Evolutionary conservation across 1,140 invertebrate genomes (phyloP).

Genomic region (Lethocerus indicus): DNA sequence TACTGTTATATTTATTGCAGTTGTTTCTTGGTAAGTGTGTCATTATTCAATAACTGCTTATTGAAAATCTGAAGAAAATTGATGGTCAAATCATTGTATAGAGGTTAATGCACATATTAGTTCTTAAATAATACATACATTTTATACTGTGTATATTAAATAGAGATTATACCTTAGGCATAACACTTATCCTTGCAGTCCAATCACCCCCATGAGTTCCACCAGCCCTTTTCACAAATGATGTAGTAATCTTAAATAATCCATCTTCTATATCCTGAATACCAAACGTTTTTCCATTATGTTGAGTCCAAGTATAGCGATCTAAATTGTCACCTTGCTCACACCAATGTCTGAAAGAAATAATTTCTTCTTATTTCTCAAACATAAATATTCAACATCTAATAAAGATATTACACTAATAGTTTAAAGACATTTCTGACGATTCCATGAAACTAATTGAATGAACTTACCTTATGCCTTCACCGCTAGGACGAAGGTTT

Average conservation of each 20-base stretch:
- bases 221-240: constrained; percentile 71
- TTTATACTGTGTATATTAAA: too few species aligned
- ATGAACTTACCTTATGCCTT: constrained; percentile 52
- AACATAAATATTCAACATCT: neutral
- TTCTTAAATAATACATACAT: too few species aligned
- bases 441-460: too few species aligned
- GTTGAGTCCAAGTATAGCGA: constrained; percentile 71
- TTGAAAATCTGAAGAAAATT: too few species aligned
- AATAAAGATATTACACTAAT: neutral
- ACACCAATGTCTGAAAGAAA: constrained; percentile 69
- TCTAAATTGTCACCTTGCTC: constrained; percentile 72
- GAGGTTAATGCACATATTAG: too few species aligned
- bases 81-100: too few species aligned
- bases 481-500: constrained; percentile 39
- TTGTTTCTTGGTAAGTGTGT: too few species aligned
- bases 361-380: neutral
- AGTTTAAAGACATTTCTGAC: neutral
- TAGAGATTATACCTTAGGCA: constrained; percentile 33
- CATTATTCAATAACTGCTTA: too few species aligned
- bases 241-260: constrained; percentile 58
- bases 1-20: too few species aligned
- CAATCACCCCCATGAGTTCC: constrained; percentile 79
- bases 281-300: constrained; percentile 86
- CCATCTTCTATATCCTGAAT: constrained; percentile 77
- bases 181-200: constrained; percentile 67